phyloP scores from a whole-genome alignment of 2,797 vertebrate genomes.

The Bufotes viridis region DNA sequence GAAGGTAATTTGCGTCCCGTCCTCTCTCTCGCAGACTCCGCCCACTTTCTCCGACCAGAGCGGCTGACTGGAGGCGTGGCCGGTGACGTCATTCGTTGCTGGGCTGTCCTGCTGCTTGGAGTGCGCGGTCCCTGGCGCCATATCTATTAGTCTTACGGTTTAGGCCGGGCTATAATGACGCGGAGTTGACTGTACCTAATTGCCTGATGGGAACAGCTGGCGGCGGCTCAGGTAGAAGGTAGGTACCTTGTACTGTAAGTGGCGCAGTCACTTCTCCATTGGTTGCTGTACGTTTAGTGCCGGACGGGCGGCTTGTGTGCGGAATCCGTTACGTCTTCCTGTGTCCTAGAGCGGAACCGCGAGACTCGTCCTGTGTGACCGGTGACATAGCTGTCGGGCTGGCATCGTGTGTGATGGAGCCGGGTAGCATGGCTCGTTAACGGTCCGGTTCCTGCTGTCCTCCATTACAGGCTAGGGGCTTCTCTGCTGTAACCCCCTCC shows the following conservation, averaged over 20 bases:
- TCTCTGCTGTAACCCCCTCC: too few species aligned
- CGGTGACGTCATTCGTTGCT: constrained; percentile 40
- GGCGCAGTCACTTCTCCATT: too few species aligned
- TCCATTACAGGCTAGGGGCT: too few species aligned
- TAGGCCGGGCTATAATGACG: neutral
- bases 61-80: neutral
- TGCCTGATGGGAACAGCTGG: neutral
- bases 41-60: constrained; percentile 11
- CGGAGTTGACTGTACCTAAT: neutral
- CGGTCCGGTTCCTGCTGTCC: too few species aligned
- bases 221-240: neutral
- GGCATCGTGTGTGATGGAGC: too few species aligned
- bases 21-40: neutral
- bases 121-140: constrained; percentile 40
- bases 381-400: too few species aligned
- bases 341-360: too few species aligned
- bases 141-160: neutral
- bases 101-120: neutral
- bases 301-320: too few species aligned
- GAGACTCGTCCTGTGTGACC: too few species aligned
- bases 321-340: too few species aligned
- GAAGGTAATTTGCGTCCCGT: neutral
- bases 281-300: too few species aligned
- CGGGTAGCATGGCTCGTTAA: too few species aligned
- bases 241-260: neutral